Percentiles rank a stretch among this genome's conserved stretches.
These are phyloP conservation scores for Valencia hispanica DNA, from an alignment of 2,797 vertebrate genomes.

Conservation along the genomic window DNA sequence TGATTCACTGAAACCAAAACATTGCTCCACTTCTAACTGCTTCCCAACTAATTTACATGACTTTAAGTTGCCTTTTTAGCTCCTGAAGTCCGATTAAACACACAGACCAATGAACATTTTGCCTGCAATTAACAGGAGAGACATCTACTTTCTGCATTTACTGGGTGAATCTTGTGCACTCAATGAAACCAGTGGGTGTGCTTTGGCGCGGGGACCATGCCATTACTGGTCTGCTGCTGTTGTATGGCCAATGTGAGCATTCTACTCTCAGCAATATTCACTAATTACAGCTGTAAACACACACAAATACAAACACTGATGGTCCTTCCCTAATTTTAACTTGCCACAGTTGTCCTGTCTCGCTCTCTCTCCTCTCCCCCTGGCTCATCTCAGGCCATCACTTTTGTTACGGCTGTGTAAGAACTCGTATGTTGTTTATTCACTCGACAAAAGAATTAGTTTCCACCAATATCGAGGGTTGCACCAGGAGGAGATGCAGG, in stretches of 20 bases:
- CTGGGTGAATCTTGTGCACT: slow-evolving; percentile 36
- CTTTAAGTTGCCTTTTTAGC: slow-evolving; percentile 45
- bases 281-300: slow-evolving; percentile 75
- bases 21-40: slow-evolving; percentile 15
- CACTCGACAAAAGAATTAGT: slow-evolving; percentile 38
- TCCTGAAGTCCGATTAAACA: slow-evolving; percentile 38
- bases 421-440: slow-evolving; percentile 61
- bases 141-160: slow-evolving; percentile 28
- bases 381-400: slow-evolving; percentile 29
- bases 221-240: slow-evolving; percentile 70
- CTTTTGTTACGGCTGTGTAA: slow-evolving; percentile 20
- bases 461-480: slow-evolving; percentile 18
- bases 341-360: slow-evolving; percentile 15
- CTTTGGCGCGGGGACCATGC: slow-evolving; percentile 59
- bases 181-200: slow-evolving; percentile 60
- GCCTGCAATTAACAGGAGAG: slow-evolving; percentile 38
- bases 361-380: slow-evolving; percentile 26
- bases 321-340: slow-evolving; percentile 55
- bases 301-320: slow-evolving; percentile 69
- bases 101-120: slow-evolving; percentile 42
- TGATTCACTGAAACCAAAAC: neutral
- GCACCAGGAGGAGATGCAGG: slow-evolving; percentile 16
- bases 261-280: slow-evolving; percentile 72
- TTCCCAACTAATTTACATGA: slow-evolving; percentile 17
- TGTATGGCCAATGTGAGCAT: slow-evolving; percentile 63